Conservation (phyloP, 2,797 vertebrate genomes). For the Crocodylus rhombifer region DNA sequence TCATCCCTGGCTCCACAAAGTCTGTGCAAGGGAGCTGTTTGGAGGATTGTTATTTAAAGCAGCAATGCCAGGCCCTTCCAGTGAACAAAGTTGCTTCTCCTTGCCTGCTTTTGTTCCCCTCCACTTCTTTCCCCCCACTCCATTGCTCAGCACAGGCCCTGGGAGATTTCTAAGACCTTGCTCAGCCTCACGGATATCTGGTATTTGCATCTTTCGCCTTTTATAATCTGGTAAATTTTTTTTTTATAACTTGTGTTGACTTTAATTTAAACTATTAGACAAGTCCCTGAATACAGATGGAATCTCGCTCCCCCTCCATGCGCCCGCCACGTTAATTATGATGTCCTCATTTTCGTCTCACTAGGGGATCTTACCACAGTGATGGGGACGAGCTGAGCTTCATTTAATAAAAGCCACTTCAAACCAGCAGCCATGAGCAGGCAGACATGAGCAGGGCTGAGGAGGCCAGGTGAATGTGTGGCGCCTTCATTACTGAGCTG, state of each 20-base stretch:
- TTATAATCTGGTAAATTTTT: conserved; percentile 28
- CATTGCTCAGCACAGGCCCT: neutral
- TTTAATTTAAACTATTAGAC: conserved; percentile 72
- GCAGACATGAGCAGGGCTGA: neutral
- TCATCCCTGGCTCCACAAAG: accelerated
- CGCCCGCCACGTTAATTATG: conserved; percentile 52
- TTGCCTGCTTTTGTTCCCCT: accelerated
- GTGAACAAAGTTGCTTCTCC: neutral
- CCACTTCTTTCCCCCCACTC: neutral
- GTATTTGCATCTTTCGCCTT: conserved; percentile 57
- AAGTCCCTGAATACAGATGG: conserved; percentile 46
- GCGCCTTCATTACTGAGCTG: accelerated
- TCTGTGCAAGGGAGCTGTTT: accelerated
- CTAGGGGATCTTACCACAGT: conserved; percentile 71
- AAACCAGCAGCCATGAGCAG: neutral
- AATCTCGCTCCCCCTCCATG: neutral
- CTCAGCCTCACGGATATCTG: conserved; percentile 51
- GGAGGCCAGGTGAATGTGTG: accelerated
- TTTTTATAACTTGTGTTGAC: conserved; percentile 48
- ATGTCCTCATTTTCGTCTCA: conserved; percentile 73
- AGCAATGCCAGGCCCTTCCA: neutral
- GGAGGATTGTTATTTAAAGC: neutral
- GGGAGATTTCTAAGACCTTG: neutral
- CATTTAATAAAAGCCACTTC: conserved; percentile 32
- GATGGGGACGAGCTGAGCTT: conserved; percentile 22